phyloP scores from a whole-genome alignment of 2,113 vertebrate genomes.

The Acinonyx jubatus region DNA sequence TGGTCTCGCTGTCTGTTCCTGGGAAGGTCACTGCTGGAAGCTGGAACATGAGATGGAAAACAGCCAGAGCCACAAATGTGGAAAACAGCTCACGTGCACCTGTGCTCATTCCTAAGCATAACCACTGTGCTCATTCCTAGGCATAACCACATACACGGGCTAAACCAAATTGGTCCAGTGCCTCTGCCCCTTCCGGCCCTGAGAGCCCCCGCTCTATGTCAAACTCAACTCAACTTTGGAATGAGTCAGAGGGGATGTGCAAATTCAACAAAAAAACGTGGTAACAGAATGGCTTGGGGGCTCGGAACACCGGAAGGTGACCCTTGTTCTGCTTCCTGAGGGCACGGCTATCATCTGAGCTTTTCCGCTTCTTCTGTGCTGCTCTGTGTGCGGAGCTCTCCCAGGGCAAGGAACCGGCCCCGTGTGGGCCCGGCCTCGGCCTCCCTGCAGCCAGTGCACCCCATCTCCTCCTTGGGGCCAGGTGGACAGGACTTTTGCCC shows the following conservation, averaged over 20 bases:
- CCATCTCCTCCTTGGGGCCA: neutral
- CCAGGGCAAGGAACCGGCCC: neutral
- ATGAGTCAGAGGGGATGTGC: neutral
- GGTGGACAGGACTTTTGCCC: neutral
- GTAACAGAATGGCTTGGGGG: neutral
- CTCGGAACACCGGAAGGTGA: neutral
- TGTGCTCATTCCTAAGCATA: neutral
- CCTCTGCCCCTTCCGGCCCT: neutral
- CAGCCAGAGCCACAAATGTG: neutral
- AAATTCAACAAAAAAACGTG: neutral
- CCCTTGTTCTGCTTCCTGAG: neutral
- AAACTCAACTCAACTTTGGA: neutral
- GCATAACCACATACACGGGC: fast-evolving
- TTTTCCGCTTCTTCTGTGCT: neutral
- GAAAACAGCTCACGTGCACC: fast-evolving
- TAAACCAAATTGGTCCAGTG: neutral
- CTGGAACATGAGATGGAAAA: neutral
- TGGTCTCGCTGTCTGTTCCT: neutral
- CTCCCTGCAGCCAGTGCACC: fast-evolving
- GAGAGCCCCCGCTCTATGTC: constrained; percentile 13
- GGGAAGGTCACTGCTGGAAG: neutral
- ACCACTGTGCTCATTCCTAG: neutral
- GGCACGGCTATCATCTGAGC: neutral
- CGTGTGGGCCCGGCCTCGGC: neutral
- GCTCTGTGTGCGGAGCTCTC: fast-evolving